Evolutionary conservation across 2,797 vertebrate species (phyloP), one percentile per base, ranked within the genome.

Genomic region (Melanotaenia trifasciata): DNA sequence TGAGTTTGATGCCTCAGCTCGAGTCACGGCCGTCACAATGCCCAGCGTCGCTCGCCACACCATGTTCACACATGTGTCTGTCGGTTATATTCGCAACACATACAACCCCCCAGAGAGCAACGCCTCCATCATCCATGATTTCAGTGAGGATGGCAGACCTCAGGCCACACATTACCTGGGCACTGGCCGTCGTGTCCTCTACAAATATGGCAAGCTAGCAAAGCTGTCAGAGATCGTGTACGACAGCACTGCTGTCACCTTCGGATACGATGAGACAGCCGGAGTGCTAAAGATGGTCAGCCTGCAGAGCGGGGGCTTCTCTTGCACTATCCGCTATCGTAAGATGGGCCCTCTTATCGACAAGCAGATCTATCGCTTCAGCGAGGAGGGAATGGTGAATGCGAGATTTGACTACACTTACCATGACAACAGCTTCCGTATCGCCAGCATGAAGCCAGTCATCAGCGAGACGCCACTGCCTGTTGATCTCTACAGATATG

Each of bases 381-480:
- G 97, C 0, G 98, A 99, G 86, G 98, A 99, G 91, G 98, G 98
- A 1, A 99, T 99, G 98, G 98, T 99, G 78, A 99, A 99, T 0
- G 98, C 98, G 0, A 94, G 98, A 74, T 99, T 99, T 2, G 98
- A 99, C 91, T 99, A 99, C 86, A 99, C 98, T 0, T 99, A 99
- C 80, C 98, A 99, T 0, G 98, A 99, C 90, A 99, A 99, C 89
- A 99, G 98, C 90, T 99, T 99, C 92, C 96, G 98, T 14, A 98
- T 99, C 0, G 98, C 98, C 38, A 99, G 98, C 92, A 97, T 99
- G 94, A 99, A 99, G 77, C 97, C 98, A 0, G 97, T 99, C 81
- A 99, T 99, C 87, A 99, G 98, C 2, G 98, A 99, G 92, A 99
- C 97, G 0, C 98, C 98, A 0, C 96, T 99, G 69, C 98, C 98